Percentiles rank a stretch among this genome's conserved stretches.
Evolutionary conservation across 2,797 vertebrate genomes (phyloP).

Genomic region (Threskiornis aethiopicus): DNA sequence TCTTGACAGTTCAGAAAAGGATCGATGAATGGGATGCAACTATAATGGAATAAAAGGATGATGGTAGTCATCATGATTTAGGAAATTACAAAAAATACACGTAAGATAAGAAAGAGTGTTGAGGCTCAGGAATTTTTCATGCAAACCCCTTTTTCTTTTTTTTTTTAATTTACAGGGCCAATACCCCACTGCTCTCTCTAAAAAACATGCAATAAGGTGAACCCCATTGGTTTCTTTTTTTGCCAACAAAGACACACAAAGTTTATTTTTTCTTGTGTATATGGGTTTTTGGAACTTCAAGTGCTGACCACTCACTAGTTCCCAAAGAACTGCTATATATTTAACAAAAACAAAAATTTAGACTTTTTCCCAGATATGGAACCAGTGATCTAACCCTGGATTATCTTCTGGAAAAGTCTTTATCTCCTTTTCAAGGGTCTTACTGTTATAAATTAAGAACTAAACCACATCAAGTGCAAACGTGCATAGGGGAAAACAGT

Average conservation of each 20-base stretch:
- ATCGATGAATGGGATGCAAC: background rate
- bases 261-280: background rate
- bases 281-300: background rate
- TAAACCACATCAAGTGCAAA: background rate
- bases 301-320: background rate
- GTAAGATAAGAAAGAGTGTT: background rate
- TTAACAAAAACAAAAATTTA: background rate
- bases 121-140: background rate
- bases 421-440: background rate
- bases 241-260: background rate
- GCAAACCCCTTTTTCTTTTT: rapidly evolving
- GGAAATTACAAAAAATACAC: background rate
- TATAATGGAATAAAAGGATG: background rate
- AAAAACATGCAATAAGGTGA: background rate
- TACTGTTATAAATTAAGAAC: background rate
- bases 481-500: background rate
- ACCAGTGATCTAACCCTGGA: background rate
- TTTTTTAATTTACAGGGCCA: background rate
- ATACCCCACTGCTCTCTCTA: background rate
- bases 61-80: background rate
- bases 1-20: background rate
- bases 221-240: background rate
- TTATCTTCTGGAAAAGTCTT: slow-evolving; percentile 17
- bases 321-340: background rate
- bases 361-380: background rate